Evolutionary conservation across 2,113 vertebrate genomes (phyloP).

Genomic region (Tretioscincus oriximinensis): DNA sequence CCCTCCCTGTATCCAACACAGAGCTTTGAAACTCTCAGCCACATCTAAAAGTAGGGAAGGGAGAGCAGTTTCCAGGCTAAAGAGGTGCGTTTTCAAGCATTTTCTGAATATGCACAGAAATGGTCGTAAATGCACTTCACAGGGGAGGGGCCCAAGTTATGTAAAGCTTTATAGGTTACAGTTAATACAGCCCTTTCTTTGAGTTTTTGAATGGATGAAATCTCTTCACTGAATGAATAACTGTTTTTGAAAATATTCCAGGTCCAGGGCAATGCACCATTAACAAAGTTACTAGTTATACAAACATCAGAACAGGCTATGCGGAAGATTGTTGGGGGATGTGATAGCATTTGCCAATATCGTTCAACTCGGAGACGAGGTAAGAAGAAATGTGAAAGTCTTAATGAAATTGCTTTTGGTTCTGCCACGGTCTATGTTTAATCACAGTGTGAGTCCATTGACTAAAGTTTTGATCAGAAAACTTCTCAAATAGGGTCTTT

Average conservation of each 20-base stretch:
- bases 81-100: too few relatives aligned
- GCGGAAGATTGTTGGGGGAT: background rate
- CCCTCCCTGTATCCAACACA: too few relatives aligned
- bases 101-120: too few relatives aligned
- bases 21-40: too few relatives aligned
- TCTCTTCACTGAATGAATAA: background rate
- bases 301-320: background rate
- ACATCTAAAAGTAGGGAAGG: too few relatives aligned
- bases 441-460: too few relatives aligned
- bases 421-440: background rate
- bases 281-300: constrained; percentile 60
- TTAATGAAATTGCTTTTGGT: background rate
- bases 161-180: too few relatives aligned
- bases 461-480: too few relatives aligned
- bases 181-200: background rate
- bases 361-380: background rate
- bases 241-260: constrained; percentile 29
- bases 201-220: background rate
- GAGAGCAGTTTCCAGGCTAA: too few relatives aligned
- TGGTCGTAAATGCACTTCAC: too few relatives aligned
- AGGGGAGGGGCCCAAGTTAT: too few relatives aligned
- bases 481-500: too few relatives aligned
- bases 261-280: constrained; percentile 53
- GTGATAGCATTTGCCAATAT: background rate
- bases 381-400: background rate